phyloP scores from a whole-genome alignment of 2,888 invertebrate genomes.

The Drosophila picticornis region DNA sequence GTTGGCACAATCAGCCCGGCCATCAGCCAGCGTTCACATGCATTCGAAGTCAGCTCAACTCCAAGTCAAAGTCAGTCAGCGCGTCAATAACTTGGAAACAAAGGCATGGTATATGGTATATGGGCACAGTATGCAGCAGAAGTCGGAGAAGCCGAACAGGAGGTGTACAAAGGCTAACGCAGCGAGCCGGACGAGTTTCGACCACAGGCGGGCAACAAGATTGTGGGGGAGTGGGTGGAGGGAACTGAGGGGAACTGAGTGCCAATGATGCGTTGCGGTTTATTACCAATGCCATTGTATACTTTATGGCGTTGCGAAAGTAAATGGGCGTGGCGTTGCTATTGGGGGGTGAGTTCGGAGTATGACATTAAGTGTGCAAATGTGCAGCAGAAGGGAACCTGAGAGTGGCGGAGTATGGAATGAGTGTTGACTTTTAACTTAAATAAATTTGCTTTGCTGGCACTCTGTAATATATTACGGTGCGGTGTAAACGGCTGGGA shows the following conservation, averaged over 20 bases:
- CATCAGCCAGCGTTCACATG: conserved; percentile 50
- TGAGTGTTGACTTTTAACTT: conserved; percentile 70
- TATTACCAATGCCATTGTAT: conserved; percentile 72
- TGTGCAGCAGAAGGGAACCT: conserved; percentile 34
- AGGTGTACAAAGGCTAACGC: conserved; percentile 48
- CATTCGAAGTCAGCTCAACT: conserved; percentile 33
- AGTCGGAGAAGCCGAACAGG: conserved; percentile 37
- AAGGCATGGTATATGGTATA: conserved; percentile 36
- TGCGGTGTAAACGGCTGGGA: background rate
- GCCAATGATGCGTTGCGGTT: conserved; percentile 75
- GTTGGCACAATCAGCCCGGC: conserved; percentile 53
- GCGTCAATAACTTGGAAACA: conserved; percentile 66
- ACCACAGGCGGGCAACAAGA: conserved; percentile 23
- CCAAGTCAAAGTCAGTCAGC: conserved; percentile 57
- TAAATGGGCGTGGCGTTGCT: conserved; percentile 55
- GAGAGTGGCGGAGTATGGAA: conserved; percentile 5
- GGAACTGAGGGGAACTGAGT: conserved; percentile 18
- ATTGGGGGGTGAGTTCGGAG: conserved; percentile 25
- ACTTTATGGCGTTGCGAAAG: conserved; percentile 63
- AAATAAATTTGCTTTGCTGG: conserved; percentile 69
- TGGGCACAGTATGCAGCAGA: conserved; percentile 39
- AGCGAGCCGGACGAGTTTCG: conserved; percentile 26
- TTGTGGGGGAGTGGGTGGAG: background rate
- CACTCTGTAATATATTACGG: conserved; percentile 36
- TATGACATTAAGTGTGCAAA: conserved; percentile 64